Evolutionary conservation across 35 echinoderm and acorn worm species (phyloP).

Genomic region (Stichopus chloronotus): DNA sequence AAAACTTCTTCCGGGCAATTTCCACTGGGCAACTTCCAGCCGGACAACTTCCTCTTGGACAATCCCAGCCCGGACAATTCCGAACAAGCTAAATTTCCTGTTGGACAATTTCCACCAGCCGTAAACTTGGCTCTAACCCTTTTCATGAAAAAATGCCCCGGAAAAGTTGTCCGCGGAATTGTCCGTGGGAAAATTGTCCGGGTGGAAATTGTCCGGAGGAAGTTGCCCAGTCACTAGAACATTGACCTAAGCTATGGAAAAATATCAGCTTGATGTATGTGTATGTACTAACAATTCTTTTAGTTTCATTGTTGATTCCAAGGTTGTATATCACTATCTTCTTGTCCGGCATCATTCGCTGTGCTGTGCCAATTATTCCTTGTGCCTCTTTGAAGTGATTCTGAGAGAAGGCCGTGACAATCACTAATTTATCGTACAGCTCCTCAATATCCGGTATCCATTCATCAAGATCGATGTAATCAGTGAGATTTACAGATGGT

Average conservation of each 20-base stretch:
- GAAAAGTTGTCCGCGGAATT: no score
- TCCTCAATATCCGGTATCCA: conserved; percentile 12
- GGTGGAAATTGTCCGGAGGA: no score
- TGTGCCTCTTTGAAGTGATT: conserved; percentile 49
- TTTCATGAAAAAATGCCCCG: no score
- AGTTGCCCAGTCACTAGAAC: no score
- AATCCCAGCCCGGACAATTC: no score
- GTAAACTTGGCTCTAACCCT: no score
- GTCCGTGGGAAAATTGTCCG: no score
- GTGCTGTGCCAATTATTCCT: conserved; percentile 58
- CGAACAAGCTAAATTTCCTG: no score
- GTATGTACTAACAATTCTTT: conserved; percentile 2
- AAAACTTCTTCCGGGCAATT: no score
- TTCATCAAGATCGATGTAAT: conserved; percentile 52
- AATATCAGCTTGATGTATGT: not conserved
- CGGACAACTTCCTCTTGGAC: no score
- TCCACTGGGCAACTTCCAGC: no score
- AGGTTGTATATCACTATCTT: conserved; percentile 59
- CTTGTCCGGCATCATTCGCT: conserved; percentile 41
- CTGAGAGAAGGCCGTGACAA: conserved; percentile 61
- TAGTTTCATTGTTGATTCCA: conserved; percentile 2
- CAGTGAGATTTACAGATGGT: not conserved
- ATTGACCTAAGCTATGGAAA: not conserved
- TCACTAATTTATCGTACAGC: conserved; percentile 43
- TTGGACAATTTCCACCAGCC: no score